phyloP scores from a whole-genome alignment of 2,888 invertebrate genomes.

The Caenorhabditis uteleia region DNA sequence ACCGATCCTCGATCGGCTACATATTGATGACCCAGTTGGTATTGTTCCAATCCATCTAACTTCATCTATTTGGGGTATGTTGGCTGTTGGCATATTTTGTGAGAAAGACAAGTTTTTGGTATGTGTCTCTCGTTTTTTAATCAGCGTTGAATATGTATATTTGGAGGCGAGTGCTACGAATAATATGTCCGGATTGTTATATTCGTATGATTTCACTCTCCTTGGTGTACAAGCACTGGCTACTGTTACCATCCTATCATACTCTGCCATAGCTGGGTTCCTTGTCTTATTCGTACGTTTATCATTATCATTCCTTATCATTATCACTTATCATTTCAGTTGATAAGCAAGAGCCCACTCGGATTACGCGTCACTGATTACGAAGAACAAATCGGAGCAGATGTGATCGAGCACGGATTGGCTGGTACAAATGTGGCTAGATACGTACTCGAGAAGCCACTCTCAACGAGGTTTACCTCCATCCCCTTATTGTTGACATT shows the following conservation, averaged over 20 bases:
- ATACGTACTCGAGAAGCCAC: conserved; percentile 56
- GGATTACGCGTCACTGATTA: conserved; percentile 67
- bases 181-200: conserved; percentile 45
- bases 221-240: conserved; percentile 69
- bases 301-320: background rate
- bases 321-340: conserved; percentile 22
- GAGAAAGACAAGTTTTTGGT: conserved; percentile 64
- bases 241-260: conserved; percentile 61
- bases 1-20: conserved; percentile 52
- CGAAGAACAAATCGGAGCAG: conserved; percentile 69
- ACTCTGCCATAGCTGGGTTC: conserved; percentile 65
- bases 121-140: conserved; percentile 5
- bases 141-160: background rate
- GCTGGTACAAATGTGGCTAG: conserved; percentile 58
- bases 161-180: conserved; percentile 45
- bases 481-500: background rate
- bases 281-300: conserved; percentile 65
- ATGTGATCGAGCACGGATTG: conserved; percentile 69
- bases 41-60: conserved; percentile 61
- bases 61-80: conserved; percentile 69
- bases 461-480: conserved; percentile 46
- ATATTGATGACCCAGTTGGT: conserved; percentile 60
- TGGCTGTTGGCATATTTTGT: conserved; percentile 70
- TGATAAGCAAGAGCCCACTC: conserved; percentile 58
- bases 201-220: conserved; percentile 66